These are phyloP conservation scores for Oncorhynchus clarkii DNA, from an alignment of 2,113 vertebrate genomes.

Conservation along the genomic window DNA sequence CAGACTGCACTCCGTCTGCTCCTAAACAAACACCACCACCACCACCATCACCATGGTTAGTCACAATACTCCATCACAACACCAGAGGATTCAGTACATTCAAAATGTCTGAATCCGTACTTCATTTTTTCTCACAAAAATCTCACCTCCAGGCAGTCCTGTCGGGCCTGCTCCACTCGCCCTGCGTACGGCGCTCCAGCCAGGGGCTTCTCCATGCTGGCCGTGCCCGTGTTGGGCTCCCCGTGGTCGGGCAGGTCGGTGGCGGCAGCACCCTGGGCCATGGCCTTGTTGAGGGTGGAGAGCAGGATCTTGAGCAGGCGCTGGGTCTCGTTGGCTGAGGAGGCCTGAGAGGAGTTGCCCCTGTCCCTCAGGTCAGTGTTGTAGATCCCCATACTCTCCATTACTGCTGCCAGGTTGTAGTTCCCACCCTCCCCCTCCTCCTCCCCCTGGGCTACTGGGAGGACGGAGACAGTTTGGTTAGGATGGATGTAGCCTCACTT, in stretches of 20 bases:
- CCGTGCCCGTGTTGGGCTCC: slow-evolving; percentile 32
- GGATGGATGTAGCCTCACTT: neutral
- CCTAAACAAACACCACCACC: slow-evolving; percentile 41
- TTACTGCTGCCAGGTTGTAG: slow-evolving; percentile 71
- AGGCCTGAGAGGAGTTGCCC: slow-evolving; percentile 29
- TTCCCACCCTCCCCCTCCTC: slow-evolving; percentile 40
- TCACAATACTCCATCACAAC: no score
- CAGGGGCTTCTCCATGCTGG: slow-evolving; percentile 23
- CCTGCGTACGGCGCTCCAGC: slow-evolving; percentile 24
- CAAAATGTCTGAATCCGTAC: no score
- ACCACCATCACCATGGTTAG: no score
- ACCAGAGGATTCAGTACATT: no score
- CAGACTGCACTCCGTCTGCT: slow-evolving; percentile 81
- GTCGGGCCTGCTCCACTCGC: neutral
- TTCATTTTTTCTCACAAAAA: neutral
- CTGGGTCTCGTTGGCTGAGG: slow-evolving; percentile 64
- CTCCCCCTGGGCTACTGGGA: slow-evolving; percentile 37
- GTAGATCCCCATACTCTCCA: slow-evolving; percentile 77
- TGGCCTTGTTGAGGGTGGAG: slow-evolving; percentile 69
- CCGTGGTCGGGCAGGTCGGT: slow-evolving; percentile 36
- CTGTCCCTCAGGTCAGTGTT: slow-evolving; percentile 77
- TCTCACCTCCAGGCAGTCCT: slow-evolving; percentile 38
- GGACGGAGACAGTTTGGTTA: neutral
- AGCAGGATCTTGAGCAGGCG: slow-evolving; percentile 73
- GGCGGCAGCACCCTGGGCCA: slow-evolving; percentile 56